Evolutionary conservation across 2,797 vertebrate genomes (phyloP).

Genomic region (Cyprinella venusta): DNA sequence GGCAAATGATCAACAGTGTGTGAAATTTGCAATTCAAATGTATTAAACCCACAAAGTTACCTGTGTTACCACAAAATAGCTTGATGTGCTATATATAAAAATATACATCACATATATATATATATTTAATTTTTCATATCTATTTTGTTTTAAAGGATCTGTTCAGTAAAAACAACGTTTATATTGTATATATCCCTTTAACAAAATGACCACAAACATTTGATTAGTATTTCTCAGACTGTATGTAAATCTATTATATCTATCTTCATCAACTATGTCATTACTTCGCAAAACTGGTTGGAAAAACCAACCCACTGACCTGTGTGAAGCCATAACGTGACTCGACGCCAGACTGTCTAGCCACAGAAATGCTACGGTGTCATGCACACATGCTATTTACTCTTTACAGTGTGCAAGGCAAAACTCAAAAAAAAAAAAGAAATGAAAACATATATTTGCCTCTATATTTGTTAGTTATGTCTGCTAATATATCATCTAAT

Average conservation of each 20-base stretch:
- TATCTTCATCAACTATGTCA: slow-evolving; percentile 48
- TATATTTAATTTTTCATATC: slow-evolving; percentile 70
- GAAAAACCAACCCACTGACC: slow-evolving; percentile 13
- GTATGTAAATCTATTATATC: slow-evolving; percentile 33
- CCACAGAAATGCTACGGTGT: slow-evolving; percentile 48
- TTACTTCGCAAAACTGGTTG: slow-evolving; percentile 28
- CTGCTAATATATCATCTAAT: slow-evolving; percentile 44
- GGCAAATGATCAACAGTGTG: slow-evolving; percentile 43
- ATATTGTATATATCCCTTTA: slow-evolving; percentile 41
- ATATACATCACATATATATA: slow-evolving; percentile 78
- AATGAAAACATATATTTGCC: slow-evolving; percentile 62
- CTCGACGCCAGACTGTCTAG: slow-evolving; percentile 23
- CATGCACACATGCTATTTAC: slow-evolving; percentile 74
- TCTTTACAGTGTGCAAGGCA: slow-evolving; percentile 66
- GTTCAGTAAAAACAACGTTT: slow-evolving; percentile 70
- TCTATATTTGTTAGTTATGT: slow-evolving; percentile 50
- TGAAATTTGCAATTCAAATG: slow-evolving; percentile 49
- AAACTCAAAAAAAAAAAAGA: slow-evolving; percentile 67
- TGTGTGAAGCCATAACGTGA: slow-evolving; percentile 38
- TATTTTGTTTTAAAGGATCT: slow-evolving; percentile 71
- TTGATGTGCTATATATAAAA: slow-evolving; percentile 76
- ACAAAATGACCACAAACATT: slow-evolving; percentile 44
- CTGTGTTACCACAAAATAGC: slow-evolving; percentile 79
- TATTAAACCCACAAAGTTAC: slow-evolving; percentile 73
- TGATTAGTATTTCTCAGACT: slow-evolving; percentile 45